Evolutionary conservation across 1,140 invertebrate species (phyloP).

Genomic region (Bombus impatiens): DNA sequence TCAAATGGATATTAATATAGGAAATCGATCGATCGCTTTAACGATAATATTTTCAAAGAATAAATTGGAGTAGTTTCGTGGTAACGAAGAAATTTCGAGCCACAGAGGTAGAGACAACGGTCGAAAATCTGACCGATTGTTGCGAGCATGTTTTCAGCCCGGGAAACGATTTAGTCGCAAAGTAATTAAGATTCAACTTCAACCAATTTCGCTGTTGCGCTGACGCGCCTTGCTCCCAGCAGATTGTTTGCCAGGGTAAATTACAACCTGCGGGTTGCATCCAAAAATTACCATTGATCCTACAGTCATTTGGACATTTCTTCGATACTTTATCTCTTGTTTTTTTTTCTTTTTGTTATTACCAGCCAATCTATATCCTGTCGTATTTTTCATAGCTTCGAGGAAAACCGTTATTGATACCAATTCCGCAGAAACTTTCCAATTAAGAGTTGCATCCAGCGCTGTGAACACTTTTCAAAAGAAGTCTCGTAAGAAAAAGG

Average conservation of each 20-base stretch:
- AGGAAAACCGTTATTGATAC: background rate
- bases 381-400: background rate
- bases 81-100: background rate
- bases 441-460: background rate
- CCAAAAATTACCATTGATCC: background rate
- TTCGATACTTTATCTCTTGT: background rate
- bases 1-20: background rate
- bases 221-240: background rate
- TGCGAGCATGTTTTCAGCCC: too few species aligned
- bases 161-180: slow-evolving; percentile 1
- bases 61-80: background rate
- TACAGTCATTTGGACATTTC: too few species aligned
- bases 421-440: background rate
- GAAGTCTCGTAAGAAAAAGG: background rate
- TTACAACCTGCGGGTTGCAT: background rate
- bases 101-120: background rate
- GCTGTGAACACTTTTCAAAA: background rate
- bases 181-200: slow-evolving; percentile 19
- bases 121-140: background rate
- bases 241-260: background rate
- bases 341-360: background rate
- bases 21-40: background rate
- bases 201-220: background rate
- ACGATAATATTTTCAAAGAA: background rate
- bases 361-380: background rate